phyloP scores from a whole-genome alignment of 2,888 invertebrate species.

The Philereme vetulata region DNA sequence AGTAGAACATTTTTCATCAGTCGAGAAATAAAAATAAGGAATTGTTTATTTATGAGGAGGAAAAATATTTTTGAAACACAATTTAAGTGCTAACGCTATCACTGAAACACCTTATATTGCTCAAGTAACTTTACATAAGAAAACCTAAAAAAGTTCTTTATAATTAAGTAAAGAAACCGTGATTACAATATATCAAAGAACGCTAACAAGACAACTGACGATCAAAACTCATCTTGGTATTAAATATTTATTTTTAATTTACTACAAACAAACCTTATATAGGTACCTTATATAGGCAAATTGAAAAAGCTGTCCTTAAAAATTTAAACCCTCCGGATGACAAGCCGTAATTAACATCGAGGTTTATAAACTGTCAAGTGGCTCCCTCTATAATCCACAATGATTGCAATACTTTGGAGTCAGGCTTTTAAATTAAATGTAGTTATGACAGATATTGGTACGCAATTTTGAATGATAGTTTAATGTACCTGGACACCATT shows the following conservation, averaged over 20 bases:
- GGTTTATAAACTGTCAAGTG: conserved; percentile 26
- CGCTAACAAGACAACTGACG: not conserved
- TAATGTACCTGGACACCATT: too few species aligned
- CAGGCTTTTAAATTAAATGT: not conserved
- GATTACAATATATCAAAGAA: too few species aligned
- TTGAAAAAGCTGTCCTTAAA: conserved; percentile 23
- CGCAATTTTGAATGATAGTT: too few species aligned
- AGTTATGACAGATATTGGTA: too few species aligned
- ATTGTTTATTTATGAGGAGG: conserved; percentile 17
- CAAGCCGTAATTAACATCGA: conserved; percentile 22
- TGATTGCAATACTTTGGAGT: conserved; percentile 10
- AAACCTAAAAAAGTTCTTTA: too few species aligned
- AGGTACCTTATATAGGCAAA: not conserved
- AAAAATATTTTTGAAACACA: not conserved
- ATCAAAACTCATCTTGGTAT: not conserved
- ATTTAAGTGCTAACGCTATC: too few species aligned
- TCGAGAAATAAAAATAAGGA: conserved; percentile 10
- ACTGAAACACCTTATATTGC: too few species aligned
- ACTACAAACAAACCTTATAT: conserved; percentile 3
- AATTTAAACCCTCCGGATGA: conserved; percentile 21
- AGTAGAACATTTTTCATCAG: conserved; percentile 21
- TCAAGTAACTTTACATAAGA: too few species aligned
- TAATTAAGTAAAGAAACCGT: too few species aligned
- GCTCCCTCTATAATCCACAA: conserved; percentile 24
- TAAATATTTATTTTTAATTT: conserved; percentile 24